phyloP scores from a whole-genome alignment of 2,113 vertebrate genomes.

The Ophthalmolycus amberensis region DNA sequence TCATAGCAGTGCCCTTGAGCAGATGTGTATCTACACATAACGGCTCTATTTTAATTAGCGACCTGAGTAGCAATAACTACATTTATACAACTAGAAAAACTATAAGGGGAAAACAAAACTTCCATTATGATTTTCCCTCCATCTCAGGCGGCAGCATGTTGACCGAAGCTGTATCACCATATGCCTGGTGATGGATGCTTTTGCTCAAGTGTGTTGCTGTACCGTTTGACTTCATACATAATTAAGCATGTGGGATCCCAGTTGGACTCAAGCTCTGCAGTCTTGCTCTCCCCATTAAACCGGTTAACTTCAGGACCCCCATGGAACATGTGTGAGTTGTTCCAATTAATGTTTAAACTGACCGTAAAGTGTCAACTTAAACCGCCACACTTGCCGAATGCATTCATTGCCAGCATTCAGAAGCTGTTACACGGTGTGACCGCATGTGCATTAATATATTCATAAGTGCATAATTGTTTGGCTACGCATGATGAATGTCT shows the following conservation, averaged over 20 bases:
- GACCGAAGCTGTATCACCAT: constrained; percentile 1
- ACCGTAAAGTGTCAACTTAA: constrained; percentile 15
- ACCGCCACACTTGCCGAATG: background rate
- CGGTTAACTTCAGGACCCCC: background rate
- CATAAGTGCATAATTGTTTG: constrained; percentile 6
- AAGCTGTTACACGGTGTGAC: background rate
- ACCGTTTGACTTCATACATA: constrained; percentile 22
- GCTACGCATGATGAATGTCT: background rate
- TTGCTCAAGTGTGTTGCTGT: constrained; percentile 5
- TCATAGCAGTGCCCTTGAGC: constrained; percentile 5
- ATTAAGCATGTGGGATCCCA: constrained; percentile 24
- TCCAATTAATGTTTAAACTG: constrained; percentile 19
- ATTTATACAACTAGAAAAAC: background rate
- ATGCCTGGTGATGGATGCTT: background rate
- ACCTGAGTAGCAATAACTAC: background rate
- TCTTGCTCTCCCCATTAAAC: constrained; percentile 3
- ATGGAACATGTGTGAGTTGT: background rate
- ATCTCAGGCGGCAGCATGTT: background rate
- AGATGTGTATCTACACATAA: background rate
- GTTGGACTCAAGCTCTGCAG: background rate
- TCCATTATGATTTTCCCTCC: background rate
- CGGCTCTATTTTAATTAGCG: background rate
- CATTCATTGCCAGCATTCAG: background rate
- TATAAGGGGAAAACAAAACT: background rate
- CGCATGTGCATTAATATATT: constrained; percentile 15